Evolutionary conservation across 2,888 invertebrate species (phyloP), one percentile per base, ranked within the genome.

Genomic region (Phorcus lineatus): DNA sequence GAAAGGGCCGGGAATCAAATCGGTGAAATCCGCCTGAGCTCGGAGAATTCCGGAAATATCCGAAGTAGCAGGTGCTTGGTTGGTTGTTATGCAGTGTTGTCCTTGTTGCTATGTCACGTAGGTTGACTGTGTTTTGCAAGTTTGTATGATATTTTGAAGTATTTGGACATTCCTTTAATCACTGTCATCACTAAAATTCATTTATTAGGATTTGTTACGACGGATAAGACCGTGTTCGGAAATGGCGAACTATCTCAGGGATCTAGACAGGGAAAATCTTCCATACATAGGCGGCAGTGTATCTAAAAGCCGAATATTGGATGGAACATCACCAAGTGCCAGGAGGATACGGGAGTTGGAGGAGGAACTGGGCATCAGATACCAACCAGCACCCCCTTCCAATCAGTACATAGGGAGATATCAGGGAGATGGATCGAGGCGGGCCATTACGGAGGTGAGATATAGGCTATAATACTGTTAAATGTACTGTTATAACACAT

Each of bases 41-140:
- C 62, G 62, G 28, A 62, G 62, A 13, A 28, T 16, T 24, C 62
- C 62, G 62, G 62, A 28, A 62, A 62, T 16, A 17, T 13, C 28
- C 62, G 62, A 62, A 24, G 28, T 24, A 24, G 54, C 28, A 57
- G 19, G 77, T 53, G 57, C 77, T 53, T 77, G 28, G 36, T 36
- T 55, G 55, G 36, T 36, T 55, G 55, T 36, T 31, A 31, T 74
- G 74, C 47, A 40, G 52, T 80, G 80, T 80, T 80, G 80, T 74
- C 70, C 40, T 31, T 84, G 86, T 86, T 86, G 86, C 86, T 85
- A 86, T 84, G 86, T 76, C 62, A 24, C 77, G 24, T n/a, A n/a
- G 3, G 19, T 54, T 22, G 52, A 40, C 77, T 47, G 77, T 47
- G 67, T 77, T 47, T 54, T 54, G 52, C 62, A 40, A 76, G 76